These are phyloP conservation scores for Nyctibius grandis DNA, from an alignment of 2,797 vertebrate genomes.

Conservation along the genomic window DNA sequence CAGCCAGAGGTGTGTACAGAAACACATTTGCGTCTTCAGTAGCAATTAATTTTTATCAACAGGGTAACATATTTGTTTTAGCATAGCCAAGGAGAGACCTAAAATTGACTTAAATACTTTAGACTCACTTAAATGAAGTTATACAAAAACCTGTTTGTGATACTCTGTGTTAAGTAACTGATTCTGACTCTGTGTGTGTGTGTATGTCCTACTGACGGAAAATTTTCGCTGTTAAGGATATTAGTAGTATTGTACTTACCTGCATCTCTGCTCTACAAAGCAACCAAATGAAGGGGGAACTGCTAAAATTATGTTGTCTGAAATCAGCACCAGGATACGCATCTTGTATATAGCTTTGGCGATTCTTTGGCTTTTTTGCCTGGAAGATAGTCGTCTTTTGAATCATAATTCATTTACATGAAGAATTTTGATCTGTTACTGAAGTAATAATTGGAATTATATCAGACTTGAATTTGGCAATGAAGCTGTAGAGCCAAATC, in stretches of 20 bases:
- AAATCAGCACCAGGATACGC: not conserved
- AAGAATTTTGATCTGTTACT: not conserved
- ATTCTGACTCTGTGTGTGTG: not conserved
- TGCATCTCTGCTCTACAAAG: not conserved
- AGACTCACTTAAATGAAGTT: not conserved
- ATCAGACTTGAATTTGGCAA: not conserved
- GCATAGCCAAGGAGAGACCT: not conserved
- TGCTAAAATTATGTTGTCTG: not conserved
- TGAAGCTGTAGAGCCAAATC: not conserved
- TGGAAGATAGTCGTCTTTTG: not conserved
- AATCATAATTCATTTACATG: not conserved
- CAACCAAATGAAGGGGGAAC: not conserved
- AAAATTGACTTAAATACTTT: not conserved
- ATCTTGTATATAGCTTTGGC: too few relatives aligned
- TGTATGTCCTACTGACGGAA: not conserved
- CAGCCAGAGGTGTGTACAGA: not conserved
- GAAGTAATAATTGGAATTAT: not conserved
- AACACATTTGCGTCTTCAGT: not conserved
- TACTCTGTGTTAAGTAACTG: not conserved
- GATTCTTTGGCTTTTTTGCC: not conserved
- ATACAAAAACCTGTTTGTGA: not conserved
- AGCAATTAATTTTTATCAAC: not conserved
- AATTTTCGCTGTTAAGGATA: not conserved
- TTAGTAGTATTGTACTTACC: not conserved
- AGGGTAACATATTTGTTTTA: not conserved